These are phyloP conservation scores for Pemphredon lugubris DNA, from an alignment of 2,888 invertebrate species.

Conservation along the genomic window DNA sequence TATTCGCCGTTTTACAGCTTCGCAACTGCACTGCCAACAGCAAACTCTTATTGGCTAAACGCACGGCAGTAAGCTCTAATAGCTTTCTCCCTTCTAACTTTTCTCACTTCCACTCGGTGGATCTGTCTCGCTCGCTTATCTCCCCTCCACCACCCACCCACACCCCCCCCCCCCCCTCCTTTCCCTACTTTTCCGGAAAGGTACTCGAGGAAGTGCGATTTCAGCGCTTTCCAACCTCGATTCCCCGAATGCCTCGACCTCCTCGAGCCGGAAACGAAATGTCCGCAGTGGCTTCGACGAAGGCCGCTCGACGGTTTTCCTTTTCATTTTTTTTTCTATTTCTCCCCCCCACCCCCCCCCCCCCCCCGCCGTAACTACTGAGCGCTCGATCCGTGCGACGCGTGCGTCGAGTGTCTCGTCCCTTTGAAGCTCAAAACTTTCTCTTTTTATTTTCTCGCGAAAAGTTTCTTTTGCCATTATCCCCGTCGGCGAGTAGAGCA, in stretches of 20 bases:
- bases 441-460: no score
- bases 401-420: neutral
- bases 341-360: neutral
- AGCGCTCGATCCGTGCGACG: conserved; percentile 2
- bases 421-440: conserved; percentile 22
- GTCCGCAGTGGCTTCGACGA: conserved; percentile 43
- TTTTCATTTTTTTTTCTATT: conserved; percentile 2
- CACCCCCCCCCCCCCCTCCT: neutral
- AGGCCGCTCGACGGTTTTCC: conserved; percentile 11
- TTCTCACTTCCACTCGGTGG: no score
- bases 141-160: neutral
- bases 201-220: conserved; percentile 60
- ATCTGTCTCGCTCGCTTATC: neutral
- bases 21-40: conserved; percentile 20
- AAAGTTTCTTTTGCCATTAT: no score
- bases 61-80: conserved; percentile 42
- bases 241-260: conserved; percentile 35
- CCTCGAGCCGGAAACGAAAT: conserved; percentile 55
- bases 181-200: conserved; percentile 37
- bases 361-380: conserved; percentile 11
- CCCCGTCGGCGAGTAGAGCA: no score
- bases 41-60: conserved; percentile 43
- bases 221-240: conserved; percentile 61
- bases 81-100: conserved; percentile 29
- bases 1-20: conserved; percentile 19